Base-by-base conservation (phyloP, 2,113 vertebrate species). In the Lipotes vexillifer region DNA sequence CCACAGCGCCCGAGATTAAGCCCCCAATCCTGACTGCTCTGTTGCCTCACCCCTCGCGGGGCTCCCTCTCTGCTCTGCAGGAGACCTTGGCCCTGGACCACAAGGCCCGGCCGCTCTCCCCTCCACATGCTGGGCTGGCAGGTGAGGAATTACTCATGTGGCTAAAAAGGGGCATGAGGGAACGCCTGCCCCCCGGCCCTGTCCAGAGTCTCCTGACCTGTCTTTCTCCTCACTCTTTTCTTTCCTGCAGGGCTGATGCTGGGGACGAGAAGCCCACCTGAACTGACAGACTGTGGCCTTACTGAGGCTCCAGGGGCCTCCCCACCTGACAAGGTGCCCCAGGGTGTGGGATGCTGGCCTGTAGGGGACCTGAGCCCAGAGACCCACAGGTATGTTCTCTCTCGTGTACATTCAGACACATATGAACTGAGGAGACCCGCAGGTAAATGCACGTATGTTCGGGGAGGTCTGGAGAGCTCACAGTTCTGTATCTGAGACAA, bases 51-150 rank as follows among this genome's bases (percentile, higher is more conserved):
- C 66, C 27, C 33, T n/a, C 49, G 36, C 23, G 15, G 49, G 49
- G 49, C 15, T 52, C 23, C 3, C 27, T 10, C 49, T 36, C 31
- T 41, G 1, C 3, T 52, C 31, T 44, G 74, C 69, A 41, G 0
- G 2, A 17, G 6, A 8, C 7, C 72, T 10, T 7, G 27, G 66
- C 2, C 46, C 17, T 49, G 49, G 29, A 49, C 66, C 17, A 14
- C 11, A n/a, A 0, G 13, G 15, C 21, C 14, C 2, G n/a, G 31
- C 41, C 1, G 36, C 12, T 57, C 55, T 57, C 14, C 17, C 2
- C 31, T 29, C 2, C 25, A 15, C 10, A 1, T 21, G 44, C 55
- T 74, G 49, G 33, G 38, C 85, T n/a, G 49, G 10, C 49, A 27
- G 31, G 11, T 29, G 15, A 0, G 38, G 38, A 33, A 17, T 8